phyloP scores from a whole-genome alignment of 2,113 vertebrate species.

The Aldabrachelys gigantea region DNA sequence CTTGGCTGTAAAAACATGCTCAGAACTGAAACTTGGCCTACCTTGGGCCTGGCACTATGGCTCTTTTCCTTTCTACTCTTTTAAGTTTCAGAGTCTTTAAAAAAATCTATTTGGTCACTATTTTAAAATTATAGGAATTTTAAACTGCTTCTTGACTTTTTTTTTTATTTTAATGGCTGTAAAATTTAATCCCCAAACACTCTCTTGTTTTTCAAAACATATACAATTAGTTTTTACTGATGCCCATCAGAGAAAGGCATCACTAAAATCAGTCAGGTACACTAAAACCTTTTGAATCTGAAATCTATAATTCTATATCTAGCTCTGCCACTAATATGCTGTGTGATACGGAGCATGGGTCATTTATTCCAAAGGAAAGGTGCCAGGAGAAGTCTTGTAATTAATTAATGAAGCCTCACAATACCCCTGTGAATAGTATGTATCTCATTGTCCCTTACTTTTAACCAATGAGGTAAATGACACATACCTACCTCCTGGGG shows the following conservation, averaged over 20 bases:
- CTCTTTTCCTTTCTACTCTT: neutral
- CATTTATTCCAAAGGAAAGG: neutral
- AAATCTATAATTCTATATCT: neutral
- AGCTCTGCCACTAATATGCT: neutral
- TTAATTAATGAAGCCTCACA: neutral
- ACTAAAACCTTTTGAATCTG: neutral
- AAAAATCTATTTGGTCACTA: neutral
- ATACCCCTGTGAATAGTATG: neutral
- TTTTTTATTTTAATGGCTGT: neutral
- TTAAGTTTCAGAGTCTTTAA: neutral
- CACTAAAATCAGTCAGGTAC: neutral
- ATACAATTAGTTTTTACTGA: neutral
- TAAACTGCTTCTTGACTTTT: neutral
- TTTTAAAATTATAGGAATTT: neutral
- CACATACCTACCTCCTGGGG: neutral
- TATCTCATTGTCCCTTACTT: neutral
- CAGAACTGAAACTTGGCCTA: neutral
- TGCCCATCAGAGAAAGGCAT: neutral
- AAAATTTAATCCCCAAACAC: neutral
- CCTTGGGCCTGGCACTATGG: neutral
- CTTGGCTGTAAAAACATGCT: neutral
- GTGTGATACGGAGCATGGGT: neutral
- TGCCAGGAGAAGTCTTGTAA: neutral
- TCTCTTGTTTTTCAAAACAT: neutral
- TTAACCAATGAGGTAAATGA: neutral